Base-by-base conservation (phyloP, 2,888 invertebrate species). In the Lasioglossum oenotherae region DNA sequence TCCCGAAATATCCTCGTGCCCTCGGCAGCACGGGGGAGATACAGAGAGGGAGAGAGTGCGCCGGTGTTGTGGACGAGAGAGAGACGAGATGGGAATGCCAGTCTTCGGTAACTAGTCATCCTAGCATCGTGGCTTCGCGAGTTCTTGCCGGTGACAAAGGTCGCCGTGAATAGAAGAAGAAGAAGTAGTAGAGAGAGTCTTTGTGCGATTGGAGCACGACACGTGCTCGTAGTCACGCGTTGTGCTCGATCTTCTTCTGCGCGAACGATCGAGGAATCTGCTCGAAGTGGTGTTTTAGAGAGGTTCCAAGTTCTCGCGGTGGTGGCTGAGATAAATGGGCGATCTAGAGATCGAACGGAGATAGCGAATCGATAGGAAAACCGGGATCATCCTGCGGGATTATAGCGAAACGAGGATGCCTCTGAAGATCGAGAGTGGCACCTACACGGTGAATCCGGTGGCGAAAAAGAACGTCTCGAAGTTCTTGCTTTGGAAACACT, bases 401-500 rank as follows among this genome's bases (percentile, higher is more conserved):
- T 19, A 73, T 19, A 73, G 49, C 76, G 72, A 81, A 87, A 86
- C 81, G 35, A 93, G 81, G 74, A 95, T 95, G 95, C 95, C 95
- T 78, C 89, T 95, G 85, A 95, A 94, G 92, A 93, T 95, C 86
- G 94, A 95, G 84, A 95, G 93, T 86, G 93, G 94, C 84, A 94
- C 93, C 78, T 95, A 95, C 89, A 95, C 94, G 88, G 95, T 95
- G 82, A 95, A 95, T 85, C 90, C 92, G 57, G 92, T 87, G 84
- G 92, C 93, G 87, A 95, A 93, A 86, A 92, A 91, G 85, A 91
- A 89, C 78, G 90, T 92, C 74, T 94, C 94, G 64, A 94, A 93
- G 90, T 95, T 94, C 89, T 92, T 94, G 64, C 92, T 94, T 44
- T 95, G 95, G 95, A 95, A 93, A 87, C 92, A 95, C 86, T 95